A percentile compares a stretch with the other conserved stretches of the same genome.
phyloP scores from a whole-genome alignment of 2,888 invertebrate species.

The Dusona sp. region DNA sequence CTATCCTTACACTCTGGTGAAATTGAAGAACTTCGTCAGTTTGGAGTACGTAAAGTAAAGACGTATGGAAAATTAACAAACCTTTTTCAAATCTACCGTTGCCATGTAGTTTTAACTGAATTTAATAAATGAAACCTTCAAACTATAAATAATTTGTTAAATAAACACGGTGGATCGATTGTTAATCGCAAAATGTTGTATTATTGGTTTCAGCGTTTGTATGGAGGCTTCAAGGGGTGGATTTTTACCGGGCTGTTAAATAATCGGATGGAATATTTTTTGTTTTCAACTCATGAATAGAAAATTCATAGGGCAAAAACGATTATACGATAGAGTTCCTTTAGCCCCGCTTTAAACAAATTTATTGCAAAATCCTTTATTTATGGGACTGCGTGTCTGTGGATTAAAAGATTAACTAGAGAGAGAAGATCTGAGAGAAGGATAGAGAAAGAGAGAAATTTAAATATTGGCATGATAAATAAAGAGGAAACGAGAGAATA shows the following conservation, averaged over 20 bases:
- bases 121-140: background rate
- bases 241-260: background rate
- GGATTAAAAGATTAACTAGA: conserved; percentile 26
- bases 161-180: background rate
- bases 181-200: background rate
- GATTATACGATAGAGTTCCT: conserved; percentile 37
- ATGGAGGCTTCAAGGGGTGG: background rate
- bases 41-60: background rate
- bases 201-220: background rate
- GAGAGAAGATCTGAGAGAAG: background rate
- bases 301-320: conserved; percentile 29
- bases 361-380: conserved; percentile 40
- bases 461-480: conserved; percentile 10
- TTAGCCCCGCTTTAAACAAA: conserved; percentile 31
- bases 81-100: background rate
- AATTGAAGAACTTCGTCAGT: background rate
- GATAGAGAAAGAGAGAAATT: conserved; percentile 8
- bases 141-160: background rate
- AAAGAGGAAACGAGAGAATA: background rate
- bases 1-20: too few relatives aligned
- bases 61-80: too few relatives aligned
- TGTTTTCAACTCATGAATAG: conserved; percentile 29
- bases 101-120: background rate
- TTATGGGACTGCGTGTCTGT: conserved; percentile 15
- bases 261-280: conserved; percentile 15